These are phyloP conservation scores for Mormyrus hasselquistii DNA, from an alignment of 2,797 vertebrate species.

Conservation along the genomic window DNA sequence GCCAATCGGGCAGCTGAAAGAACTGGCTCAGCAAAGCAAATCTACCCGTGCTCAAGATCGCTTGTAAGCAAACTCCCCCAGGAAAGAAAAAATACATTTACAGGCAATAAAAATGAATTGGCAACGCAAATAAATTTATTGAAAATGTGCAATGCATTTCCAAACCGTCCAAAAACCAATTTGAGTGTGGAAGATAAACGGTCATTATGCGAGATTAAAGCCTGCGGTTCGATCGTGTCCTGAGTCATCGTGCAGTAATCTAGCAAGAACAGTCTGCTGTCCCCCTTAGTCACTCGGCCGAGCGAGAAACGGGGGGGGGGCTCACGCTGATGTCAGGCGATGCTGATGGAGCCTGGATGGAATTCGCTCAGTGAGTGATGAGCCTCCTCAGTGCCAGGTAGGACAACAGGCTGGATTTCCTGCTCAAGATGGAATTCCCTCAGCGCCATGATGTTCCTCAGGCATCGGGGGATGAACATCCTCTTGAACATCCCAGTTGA, in stretches of 20 bases:
- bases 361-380: slow-evolving; percentile 19
- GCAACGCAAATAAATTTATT: neutral
- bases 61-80: neutral
- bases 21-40: neutral
- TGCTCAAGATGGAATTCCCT: slow-evolving; percentile 22
- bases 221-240: neutral
- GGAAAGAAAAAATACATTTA: neutral
- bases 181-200: neutral
- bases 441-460: neutral
- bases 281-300: slow-evolving; percentile 3
- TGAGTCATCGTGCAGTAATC: neutral
- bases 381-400: neutral
- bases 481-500: neutral
- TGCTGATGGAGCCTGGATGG: slow-evolving; percentile 23
- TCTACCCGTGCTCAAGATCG: neutral
- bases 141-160: slow-evolving; percentile 4
- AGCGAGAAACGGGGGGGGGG: neutral
- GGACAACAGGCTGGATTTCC: slow-evolving; percentile 13
- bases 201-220: slow-evolving; percentile 13
- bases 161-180: neutral
- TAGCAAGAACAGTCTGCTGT: neutral
- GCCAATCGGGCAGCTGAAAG: neutral
- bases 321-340: slow-evolving; percentile 13
- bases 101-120: slow-evolving; percentile 17
- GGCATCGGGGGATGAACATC: slow-evolving; percentile 1